Base-by-base conservation (phyloP, 2,113 vertebrate species). In the Boulengeromyrus knoepffleri region DNA sequence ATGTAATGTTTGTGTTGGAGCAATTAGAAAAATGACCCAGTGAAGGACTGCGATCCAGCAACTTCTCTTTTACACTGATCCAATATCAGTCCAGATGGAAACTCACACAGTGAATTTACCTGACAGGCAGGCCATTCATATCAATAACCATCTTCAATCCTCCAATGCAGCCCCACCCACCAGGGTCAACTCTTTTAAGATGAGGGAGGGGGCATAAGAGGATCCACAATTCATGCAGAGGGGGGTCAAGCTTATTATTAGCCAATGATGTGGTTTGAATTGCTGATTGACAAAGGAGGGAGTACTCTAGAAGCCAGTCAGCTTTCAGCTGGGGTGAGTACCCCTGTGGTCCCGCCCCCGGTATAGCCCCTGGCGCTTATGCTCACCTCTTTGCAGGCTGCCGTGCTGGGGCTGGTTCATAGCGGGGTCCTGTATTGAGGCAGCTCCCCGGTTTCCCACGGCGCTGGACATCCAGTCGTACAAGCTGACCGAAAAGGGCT, bases 381-480 rank as follows among this genome's bases (percentile, higher is more conserved):
- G 92, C 91, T 97, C 36, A 99, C 98, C 98, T 95, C 97, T 97
- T 95, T 97, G 98, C 89, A 99, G 97, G 92, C 97, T 98, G 91
- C 97, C 98, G 94, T 98, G 97, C 53, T 97, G 97, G 7, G 97
- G 96, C 90, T 97, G 98, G 90, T 96, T 96, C 47, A 96, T 92
- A 0, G 97, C 97, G 47, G 97, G 98, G 80, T 99, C 98, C 91
- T 99, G 98, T 1, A 95, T 91, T 0, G 93, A 92, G 5, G 95
- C 96, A n/a, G 97, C 97, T 27, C 96, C 96, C 92, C 97, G 96
- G 94, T 98, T 99, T 89, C 98, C 96, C 91, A 99, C 98, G 31
- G 98, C 99, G 85, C 98, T 98, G 90, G 99, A 99, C 99, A 99
- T 99, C 99, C 99, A 99, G 93, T 99, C 99, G 94, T 99, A 99